Base-by-base conservation (phyloP, 2,797 vertebrate genomes). In the Platalea minor region DNA sequence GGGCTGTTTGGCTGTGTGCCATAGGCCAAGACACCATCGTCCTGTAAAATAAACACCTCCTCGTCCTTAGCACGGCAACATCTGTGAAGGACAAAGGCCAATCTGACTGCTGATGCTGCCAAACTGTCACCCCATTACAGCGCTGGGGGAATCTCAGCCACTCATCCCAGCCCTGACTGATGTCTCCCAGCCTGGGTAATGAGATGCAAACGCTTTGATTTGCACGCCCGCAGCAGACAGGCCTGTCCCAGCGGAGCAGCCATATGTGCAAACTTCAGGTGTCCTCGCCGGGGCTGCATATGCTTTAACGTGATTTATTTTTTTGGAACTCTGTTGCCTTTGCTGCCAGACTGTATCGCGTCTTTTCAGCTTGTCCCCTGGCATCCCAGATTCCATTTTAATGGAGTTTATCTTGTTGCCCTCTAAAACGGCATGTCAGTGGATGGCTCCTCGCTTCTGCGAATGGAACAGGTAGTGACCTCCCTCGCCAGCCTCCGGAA, bases 261-360 rank as follows among this genome's bases (percentile, higher is more conserved):
- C 91, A 82, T 84, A 88, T 92, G 95, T 88, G 92, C 92, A 96
- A 61, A 76, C 50, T 95, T 94, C 94, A 96, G 95, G 92, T 95
- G 84, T 94, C 86, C 81, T 96, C 43, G 2, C 67, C 0, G 5
- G 74, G 68, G 65, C 78, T 94, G 89, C 60, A 69, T 86, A 46
- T 89, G 81, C 56, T 82, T 28, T n/a, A 79, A 79, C 0, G 13
- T 54, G 76, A 82, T 59, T 94, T 91, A 13, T 73, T 37, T 70
- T 84, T 82, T 53, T 85, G 15, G 25, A 73, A 37, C 45, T 76
- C 33, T 48, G 61, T 68, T 95, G 78, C 39, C 60, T 94, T 72
- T 64, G 46, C 72, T 93, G 75, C 26, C 45, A 82, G 77, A 51
- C 68, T 50, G 48, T 51, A n/a, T 61, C 74, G 54, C 37, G 45